Evolutionary conservation across 1,140 invertebrate genomes (phyloP), one percentile per base, ranked within the genome.

Genomic region (Melipona quadrifasciata): DNA sequence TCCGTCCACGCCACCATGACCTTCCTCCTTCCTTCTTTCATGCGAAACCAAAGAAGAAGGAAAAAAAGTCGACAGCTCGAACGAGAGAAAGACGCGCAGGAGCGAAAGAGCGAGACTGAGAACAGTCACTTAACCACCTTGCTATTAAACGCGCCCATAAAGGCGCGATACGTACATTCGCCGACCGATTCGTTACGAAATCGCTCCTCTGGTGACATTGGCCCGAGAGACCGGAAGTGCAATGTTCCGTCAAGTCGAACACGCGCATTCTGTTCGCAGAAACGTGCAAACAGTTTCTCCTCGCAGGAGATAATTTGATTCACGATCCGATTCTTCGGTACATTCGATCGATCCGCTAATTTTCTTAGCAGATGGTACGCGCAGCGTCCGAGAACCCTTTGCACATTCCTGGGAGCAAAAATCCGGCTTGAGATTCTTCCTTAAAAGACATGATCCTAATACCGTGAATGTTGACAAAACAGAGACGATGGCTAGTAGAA

Each of bases 51-150:
- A 84, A 27, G 14, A 55, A 65, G 68, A 68, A 65, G 6, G 21
- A 67, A 70, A 57, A 65, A 76, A 67, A 21, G 10, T 21, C 68
- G 47, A 34, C 27, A 67, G 61, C 74, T 64, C 34, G 77, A 14
- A 64, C 74, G 57, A 34, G 64, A 84, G 68, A 88, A 78, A 74
- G 78, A 88, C 80, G 87, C 14, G 19, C 27, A 77, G 24, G 27
- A 31, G 16, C 1, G 70, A 27, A 27, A n/a, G 64, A 31, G 3
- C 21, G 39, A 71, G 68, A 86, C 65, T 57, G 82, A 80, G 57
- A 78, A 55, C 58, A 84, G 73, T 84, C 87, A 80, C 77, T 89
- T 86, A 89, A 87, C 85, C 87, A 65, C 61, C 74, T 47, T 74
- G 85, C 81, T 67, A 86, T 89, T 89, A 82, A 86, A 82, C 84